A percentile compares a stretch with the other conserved stretches of the same genome.
Conservation (phyloP, 1,140 invertebrate species). For the Drosophila pseudoananassae region DNA sequence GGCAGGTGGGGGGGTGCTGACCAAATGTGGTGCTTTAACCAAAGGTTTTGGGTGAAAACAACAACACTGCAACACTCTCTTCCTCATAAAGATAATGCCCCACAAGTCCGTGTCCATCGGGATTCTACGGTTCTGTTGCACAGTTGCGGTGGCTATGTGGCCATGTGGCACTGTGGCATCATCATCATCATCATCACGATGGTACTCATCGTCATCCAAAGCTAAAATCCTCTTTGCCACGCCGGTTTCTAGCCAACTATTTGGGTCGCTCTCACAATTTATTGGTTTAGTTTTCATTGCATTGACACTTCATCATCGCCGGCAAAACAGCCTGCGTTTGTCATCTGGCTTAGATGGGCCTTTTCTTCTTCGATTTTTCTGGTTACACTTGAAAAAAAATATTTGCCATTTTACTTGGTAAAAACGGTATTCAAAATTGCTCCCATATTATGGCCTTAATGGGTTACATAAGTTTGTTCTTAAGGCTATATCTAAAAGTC, state of each 20-base stretch:
- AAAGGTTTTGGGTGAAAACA: constrained; percentile 8
- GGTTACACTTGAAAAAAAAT: not conserved
- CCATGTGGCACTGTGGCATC: not conserved
- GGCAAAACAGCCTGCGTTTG: constrained; percentile 71
- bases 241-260: constrained; percentile 83
- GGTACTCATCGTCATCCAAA: not conserved
- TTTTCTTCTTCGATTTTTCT: constrained; percentile 5
- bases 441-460: no score
- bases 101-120: constrained; percentile 8
- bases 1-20: constrained; percentile 2
- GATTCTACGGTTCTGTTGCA: constrained; percentile 16
- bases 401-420: no score
- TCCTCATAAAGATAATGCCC: not conserved
- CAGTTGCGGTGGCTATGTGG: not conserved
- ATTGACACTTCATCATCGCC: constrained; percentile 84
- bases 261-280: constrained; percentile 84
- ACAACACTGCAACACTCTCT: not conserved
- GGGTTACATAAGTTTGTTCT: no score
- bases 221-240: constrained; percentile 67
- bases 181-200: not conserved
- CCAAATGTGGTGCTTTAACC: constrained; percentile 48
- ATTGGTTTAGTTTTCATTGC: constrained; percentile 84
- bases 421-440: no score
- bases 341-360: constrained; percentile 59
- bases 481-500: no score